Evolutionary conservation across 2,888 invertebrate species (phyloP).

Genomic region (Melanargia galathea): DNA sequence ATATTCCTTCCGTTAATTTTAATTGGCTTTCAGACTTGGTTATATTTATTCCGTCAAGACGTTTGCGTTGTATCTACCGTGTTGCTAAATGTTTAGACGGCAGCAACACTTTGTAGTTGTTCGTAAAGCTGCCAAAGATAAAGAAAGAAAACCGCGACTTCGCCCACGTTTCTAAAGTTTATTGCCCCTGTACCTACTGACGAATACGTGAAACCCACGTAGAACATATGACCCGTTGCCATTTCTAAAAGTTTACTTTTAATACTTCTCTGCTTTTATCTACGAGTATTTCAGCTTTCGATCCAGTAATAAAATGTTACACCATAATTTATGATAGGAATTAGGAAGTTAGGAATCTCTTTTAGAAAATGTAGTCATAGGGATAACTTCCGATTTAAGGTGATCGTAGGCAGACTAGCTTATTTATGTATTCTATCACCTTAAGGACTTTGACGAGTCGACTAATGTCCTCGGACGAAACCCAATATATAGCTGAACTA

Average conservation of each 20-base stretch:
- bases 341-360: neutral
- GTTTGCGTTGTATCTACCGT: neutral
- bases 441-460: too few relatives aligned
- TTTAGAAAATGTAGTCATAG: neutral
- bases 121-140: slow-evolving; percentile 4
- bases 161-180: slow-evolving; percentile 7
- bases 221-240: neutral
- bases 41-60: neutral
- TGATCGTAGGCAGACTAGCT: too few relatives aligned
- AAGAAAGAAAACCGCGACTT: slow-evolving; percentile 10
- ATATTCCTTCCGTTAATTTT: too few relatives aligned
- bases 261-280: neutral
- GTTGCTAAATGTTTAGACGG: neutral
- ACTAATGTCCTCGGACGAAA: too few relatives aligned
- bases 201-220: slow-evolving; percentile 7
- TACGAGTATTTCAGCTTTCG: neutral
- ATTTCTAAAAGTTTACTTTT: neutral
- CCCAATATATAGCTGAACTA: too few relatives aligned
- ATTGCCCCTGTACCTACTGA: slow-evolving; percentile 11
- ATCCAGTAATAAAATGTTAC: neutral
- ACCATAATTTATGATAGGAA: too few relatives aligned
- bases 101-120: neutral
- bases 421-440: too few relatives aligned
- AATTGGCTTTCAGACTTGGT: too few relatives aligned
- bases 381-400: neutral